phyloP scores from a whole-genome alignment of 2,113 vertebrate genomes.

The Todiramphus chloris region DNA sequence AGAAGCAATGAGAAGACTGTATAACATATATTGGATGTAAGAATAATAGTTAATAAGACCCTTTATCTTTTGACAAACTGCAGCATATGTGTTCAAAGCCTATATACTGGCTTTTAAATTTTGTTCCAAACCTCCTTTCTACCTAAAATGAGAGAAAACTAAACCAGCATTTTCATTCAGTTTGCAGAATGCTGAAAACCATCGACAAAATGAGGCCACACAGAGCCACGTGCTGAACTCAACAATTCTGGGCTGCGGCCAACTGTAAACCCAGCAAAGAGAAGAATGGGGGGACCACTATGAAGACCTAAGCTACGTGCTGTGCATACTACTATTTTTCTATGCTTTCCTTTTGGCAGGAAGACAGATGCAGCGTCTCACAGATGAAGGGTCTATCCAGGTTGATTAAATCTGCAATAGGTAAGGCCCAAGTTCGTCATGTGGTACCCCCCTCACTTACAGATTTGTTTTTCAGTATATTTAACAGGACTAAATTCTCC shows the following conservation, averaged over 20 bases:
- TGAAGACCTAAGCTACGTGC: neutral
- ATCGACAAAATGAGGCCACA: neutral
- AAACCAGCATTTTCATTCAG: neutral
- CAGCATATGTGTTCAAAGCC: neutral
- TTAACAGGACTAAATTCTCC: neutral
- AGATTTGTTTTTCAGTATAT: neutral
- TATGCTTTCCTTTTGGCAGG: neutral
- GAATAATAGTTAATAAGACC: neutral
- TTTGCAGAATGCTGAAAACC: neutral
- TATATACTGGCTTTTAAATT: neutral
- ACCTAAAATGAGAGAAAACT: neutral
- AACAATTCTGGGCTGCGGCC: neutral
- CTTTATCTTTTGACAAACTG: neutral
- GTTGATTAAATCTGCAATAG: neutral
- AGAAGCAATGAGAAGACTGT: neutral
- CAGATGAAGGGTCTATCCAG: neutral
- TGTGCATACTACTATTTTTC: neutral
- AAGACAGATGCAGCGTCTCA: neutral
- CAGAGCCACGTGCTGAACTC: neutral
- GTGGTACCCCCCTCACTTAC: neutral
- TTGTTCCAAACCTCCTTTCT: neutral
- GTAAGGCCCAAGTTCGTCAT: neutral
- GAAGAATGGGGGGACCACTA: neutral
- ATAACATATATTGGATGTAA: neutral
- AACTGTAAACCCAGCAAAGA: neutral